Evolutionary conservation across 2,888 invertebrate genomes (phyloP), one percentile per base, ranked within the genome.

Genomic region (Agrochola macilenta): DNA sequence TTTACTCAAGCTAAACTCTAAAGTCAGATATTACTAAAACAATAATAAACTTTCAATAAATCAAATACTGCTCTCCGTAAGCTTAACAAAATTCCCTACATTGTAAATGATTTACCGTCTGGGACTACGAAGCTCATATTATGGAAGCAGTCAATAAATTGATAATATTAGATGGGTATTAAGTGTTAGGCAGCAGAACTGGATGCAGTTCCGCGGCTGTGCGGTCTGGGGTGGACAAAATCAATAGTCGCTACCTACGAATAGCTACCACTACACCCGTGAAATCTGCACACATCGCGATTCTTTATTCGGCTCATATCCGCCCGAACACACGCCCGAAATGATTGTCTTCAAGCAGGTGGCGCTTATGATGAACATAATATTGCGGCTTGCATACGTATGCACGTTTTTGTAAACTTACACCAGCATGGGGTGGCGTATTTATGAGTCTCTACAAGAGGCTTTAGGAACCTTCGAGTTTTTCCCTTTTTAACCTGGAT

Each of bases 221-320:
- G 90, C 91, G 94, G 93, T 93, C 93, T 93, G 96, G 96, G 96
- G 96, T 95, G 96, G 94, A 95, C 95, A 96, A 96, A 96, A 96
- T 96, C 96, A 95, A 96, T 96, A 96, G 93, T 95, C 93, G 92
- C 91, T 92, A 93, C 93, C 94, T 93, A 93, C 93, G 93, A 95
- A 94, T 94, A 94, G 93, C 94, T 93, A 93, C 95, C 89, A 92
- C 93, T 93, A 95, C 93, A 93, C 88, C 89, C 92, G 90, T 91
- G 92, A 91, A 92, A 93, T 95, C 91, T 94, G 95, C 95, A 95
- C 96, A 95, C 95, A 94, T 93, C 92, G 93, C 93, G 91, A 94
- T 93, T 95, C 94, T 95, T 95, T 95, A 95, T 95, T 93, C 91
- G 91, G 90, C 91, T 92, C 91, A 93, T 92, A 92, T 94, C 91